Base-by-base conservation (phyloP, 2,113 vertebrate species). In the Phasianus colchicus region DNA sequence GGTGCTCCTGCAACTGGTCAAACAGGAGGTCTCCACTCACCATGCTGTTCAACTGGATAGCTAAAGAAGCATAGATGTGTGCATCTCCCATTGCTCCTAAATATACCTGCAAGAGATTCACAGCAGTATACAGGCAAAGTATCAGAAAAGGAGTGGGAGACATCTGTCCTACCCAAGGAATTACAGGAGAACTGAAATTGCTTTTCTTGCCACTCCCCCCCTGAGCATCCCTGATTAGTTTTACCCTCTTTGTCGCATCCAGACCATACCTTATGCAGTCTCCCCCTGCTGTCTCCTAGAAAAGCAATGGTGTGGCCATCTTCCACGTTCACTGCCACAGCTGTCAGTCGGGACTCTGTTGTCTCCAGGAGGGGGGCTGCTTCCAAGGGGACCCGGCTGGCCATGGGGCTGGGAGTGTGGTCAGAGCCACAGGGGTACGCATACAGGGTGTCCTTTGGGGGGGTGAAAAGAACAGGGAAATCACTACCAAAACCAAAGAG, bases 381-480 rank as follows among this genome's bases (percentile, higher is more conserved):
- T 94, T 98, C 98, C 78, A 99, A 97, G 1, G 99, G 93, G 1
- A 98, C 89, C 5, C 98, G 96, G 91, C 99, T 99, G 95, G 99
- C 99, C 99, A 99, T 99, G 4, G 99, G 99, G 92, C 99, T 99
- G 66, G 99, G 99, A 5, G 99, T 99, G 97, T 99, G 99, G 97
- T 99, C 99, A 16, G 99, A 99, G 76, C 99, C 99, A 50, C 99
- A 99, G 4, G 99, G 99, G 92, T 99, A 99, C 6, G 99, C 98
- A 18, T 99, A 98, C 45, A 99, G 95, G 12, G 99, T 99, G 86
- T 99, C 99, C 99, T 99, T 42, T 72, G 18, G 24, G 36, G 18
- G 74, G 86, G 27, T 2, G 13, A 21, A 90, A 87, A 83, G 22
- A 84, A 84, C 8, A 70, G 25, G 34, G 48, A 89, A 70, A 95